Evolutionary conservation across 2,888 invertebrate genomes (phyloP).

Genomic region (Palloptera scutellata): DNA sequence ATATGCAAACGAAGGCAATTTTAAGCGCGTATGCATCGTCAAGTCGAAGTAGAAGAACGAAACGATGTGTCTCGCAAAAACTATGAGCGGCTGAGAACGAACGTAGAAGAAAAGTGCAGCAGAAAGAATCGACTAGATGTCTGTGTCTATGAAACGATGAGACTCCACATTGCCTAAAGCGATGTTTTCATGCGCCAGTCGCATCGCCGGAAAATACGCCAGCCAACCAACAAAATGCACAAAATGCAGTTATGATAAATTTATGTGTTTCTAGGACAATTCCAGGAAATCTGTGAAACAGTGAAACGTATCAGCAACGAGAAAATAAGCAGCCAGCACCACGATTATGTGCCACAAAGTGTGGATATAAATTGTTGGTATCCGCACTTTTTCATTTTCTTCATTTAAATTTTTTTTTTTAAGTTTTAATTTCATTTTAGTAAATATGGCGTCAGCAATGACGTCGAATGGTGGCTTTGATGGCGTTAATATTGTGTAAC

Average conservation of each 20-base stretch:
- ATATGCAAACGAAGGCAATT: slow-evolving; percentile 24
- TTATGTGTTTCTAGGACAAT: slow-evolving; percentile 32
- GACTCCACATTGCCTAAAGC: not conserved
- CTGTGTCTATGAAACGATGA: not conserved
- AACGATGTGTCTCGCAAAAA: not conserved
- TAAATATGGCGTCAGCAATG: no score
- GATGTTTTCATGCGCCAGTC: not conserved
- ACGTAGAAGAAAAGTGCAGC: not conserved
- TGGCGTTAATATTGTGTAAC: no score
- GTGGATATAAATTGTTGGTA: no score
- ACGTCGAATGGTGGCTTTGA: no score
- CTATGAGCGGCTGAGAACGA: not conserved
- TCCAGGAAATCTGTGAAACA: not conserved
- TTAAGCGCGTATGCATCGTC: not conserved
- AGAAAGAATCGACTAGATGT: not conserved
- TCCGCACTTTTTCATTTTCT: no score
- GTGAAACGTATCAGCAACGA: no score
- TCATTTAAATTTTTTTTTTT: no score
- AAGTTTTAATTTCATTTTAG: no score
- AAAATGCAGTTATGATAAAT: slow-evolving; percentile 34
- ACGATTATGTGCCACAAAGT: no score
- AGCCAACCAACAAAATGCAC: not conserved
- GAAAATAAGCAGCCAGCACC: no score
- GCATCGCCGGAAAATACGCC: not conserved
- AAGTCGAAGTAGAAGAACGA: slow-evolving; percentile 3